Evolutionary conservation across 2,113 vertebrate genomes (phyloP).

Genomic region (Gasterosteus nipponicus): DNA sequence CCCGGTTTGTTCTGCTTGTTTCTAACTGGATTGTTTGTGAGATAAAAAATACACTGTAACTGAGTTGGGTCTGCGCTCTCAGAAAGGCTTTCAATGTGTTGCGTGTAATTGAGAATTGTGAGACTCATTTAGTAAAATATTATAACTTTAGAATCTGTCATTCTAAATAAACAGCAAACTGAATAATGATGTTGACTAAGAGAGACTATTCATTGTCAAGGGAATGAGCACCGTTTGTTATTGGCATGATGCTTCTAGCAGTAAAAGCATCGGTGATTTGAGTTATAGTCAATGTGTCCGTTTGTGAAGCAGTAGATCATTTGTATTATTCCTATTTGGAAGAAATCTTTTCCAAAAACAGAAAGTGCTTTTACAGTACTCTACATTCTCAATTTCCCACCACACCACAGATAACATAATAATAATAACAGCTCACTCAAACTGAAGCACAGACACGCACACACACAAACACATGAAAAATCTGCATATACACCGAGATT

Average conservation of each 20-base stretch:
- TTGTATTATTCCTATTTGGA: conserved; percentile 35
- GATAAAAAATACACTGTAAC: conserved; percentile 59
- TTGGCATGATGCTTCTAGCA: conserved; percentile 5
- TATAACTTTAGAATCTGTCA: conserved; percentile 10
- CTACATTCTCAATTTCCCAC: conserved; percentile 29
- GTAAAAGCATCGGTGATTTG: conserved; percentile 16
- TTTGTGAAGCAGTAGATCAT: conserved; percentile 47
- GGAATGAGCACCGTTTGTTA: conserved; percentile 27
- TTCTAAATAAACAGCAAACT: conserved; percentile 22
- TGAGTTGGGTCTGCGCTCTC: conserved; percentile 43
- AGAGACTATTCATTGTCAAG: conserved; percentile 22
- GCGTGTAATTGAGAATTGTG: conserved; percentile 20
- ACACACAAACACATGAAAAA: neutral
- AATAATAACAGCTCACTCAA: neutral
- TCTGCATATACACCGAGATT: conserved; percentile 18
- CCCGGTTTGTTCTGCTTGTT: conserved; percentile 61
- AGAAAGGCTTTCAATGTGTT: conserved; percentile 45
- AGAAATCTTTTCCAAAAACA: conserved; percentile 39
- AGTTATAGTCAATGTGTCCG: conserved; percentile 26
- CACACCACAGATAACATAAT: conserved; percentile 16
- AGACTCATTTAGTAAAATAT: conserved; percentile 20
- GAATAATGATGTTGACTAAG: conserved; percentile 13
- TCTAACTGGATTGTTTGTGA: conserved; percentile 52
- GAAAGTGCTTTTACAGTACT: conserved; percentile 9
- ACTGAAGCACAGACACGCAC: conserved; percentile 12